phyloP scores from a whole-genome alignment of 2,797 vertebrate genomes.

The Apodemus agrarius region DNA sequence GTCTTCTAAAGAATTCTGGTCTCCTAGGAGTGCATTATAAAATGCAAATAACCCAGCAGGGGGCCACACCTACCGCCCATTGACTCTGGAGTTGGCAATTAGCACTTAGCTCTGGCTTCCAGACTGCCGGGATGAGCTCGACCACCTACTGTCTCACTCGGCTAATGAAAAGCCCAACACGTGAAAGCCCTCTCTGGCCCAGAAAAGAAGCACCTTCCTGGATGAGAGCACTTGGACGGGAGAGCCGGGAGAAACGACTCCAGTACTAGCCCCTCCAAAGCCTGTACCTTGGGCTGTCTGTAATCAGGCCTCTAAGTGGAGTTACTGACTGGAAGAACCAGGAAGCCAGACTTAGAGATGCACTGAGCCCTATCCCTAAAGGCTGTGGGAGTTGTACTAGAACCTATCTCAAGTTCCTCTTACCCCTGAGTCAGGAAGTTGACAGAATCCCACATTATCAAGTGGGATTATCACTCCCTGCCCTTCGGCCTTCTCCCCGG shows the following conservation, averaged over 20 bases:
- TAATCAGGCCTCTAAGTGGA: background rate
- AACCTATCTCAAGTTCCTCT: background rate
- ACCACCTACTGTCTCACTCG: background rate
- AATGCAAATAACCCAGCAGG: constrained; percentile 72
- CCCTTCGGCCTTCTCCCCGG: too few relatives aligned
- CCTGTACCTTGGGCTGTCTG: background rate
- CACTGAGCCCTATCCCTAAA: background rate
- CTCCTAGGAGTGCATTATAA: constrained; percentile 62
- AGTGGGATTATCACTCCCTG: background rate
- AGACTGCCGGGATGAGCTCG: background rate
- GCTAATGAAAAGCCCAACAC: background rate
- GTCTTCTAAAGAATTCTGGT: constrained; percentile 55
- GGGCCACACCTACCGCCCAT: background rate
- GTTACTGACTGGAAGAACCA: background rate
- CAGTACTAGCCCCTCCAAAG: background rate
- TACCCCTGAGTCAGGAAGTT: background rate
- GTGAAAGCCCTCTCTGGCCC: background rate
- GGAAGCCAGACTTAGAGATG: background rate
- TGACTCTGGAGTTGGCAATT: constrained; percentile 62
- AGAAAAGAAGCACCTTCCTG: background rate
- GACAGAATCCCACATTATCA: fast-evolving
- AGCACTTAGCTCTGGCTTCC: constrained; percentile 13
- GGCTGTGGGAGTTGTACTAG: background rate
- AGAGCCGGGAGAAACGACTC: background rate
- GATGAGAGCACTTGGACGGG: background rate